These are phyloP conservation scores for Eupithecia abbreviata DNA, from an alignment of 2,888 invertebrate genomes.

Conservation along the genomic window DNA sequence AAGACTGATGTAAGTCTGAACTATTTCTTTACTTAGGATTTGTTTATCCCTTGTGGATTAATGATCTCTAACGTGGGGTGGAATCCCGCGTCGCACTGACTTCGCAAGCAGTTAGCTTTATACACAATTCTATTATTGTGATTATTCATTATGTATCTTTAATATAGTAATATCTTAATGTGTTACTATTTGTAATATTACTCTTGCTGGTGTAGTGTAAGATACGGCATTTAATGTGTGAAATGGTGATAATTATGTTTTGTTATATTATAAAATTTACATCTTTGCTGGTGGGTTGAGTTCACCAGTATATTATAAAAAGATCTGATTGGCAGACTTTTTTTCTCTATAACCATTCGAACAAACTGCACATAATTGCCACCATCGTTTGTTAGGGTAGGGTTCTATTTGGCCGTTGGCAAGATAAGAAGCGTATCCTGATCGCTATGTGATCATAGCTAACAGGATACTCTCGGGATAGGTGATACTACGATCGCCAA, in stretches of 20 bases:
- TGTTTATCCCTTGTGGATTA: constrained; percentile 27
- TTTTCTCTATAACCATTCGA: background rate
- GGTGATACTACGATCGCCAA: background rate
- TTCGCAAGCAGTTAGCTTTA: constrained; percentile 40
- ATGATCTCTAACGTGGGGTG: constrained; percentile 19
- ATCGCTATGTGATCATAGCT: background rate
- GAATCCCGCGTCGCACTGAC: constrained; percentile 2
- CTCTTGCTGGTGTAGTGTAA: constrained; percentile 2
- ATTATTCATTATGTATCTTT: constrained; percentile 66
- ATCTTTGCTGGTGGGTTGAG: background rate
- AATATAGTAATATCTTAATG: constrained; percentile 67
- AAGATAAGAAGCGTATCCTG: constrained; percentile 46
- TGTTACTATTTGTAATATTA: constrained; percentile 62
- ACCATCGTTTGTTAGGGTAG: constrained; percentile 51
- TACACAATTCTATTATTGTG: constrained; percentile 67
- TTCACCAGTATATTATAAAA: background rate
- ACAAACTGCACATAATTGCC: constrained; percentile 2
- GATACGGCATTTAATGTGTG: constrained; percentile 76
- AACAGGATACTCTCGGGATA: no score
- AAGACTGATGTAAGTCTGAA: constrained; percentile 75
- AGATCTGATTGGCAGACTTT: background rate
- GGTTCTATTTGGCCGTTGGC: constrained; percentile 49
- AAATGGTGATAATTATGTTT: constrained; percentile 8
- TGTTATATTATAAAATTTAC: background rate
- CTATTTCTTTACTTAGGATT: constrained; percentile 46